Conservation (phyloP, 2,797 vertebrate species). For the Sylvilagus floridanus region DNA sequence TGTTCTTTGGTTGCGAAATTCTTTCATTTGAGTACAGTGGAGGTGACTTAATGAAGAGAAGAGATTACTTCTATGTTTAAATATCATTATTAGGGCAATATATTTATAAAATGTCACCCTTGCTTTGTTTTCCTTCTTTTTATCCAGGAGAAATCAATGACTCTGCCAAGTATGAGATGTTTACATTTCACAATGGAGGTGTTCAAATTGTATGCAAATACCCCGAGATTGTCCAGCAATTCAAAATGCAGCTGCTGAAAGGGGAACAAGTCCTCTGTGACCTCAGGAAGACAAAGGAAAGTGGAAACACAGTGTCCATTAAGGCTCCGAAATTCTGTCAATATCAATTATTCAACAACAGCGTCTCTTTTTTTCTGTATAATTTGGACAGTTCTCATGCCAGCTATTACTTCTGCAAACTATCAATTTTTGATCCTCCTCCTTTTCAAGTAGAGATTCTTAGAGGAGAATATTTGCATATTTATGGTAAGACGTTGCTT, state of each 20-base stretch:
- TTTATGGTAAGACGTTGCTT: slow-evolving; percentile 86
- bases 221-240: slow-evolving; percentile 78
- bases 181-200: slow-evolving; percentile 82
- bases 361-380: slow-evolving; percentile 85
- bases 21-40: slow-evolving; percentile 25
- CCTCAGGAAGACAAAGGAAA: slow-evolving; percentile 77
- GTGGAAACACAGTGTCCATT: neutral
- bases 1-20: slow-evolving; percentile 2
- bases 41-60: neutral
- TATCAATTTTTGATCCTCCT: slow-evolving; percentile 86
- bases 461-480: slow-evolving; percentile 85
- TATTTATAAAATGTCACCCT: neutral
- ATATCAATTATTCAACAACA: slow-evolving; percentile 74
- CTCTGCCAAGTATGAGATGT: slow-evolving; percentile 64
- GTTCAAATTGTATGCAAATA: slow-evolving; percentile 85
- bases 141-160: slow-evolving; percentile 80
- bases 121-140: slow-evolving; percentile 61
- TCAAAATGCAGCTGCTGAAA: slow-evolving; percentile 86
- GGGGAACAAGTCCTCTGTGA: slow-evolving; percentile 84
- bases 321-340: slow-evolving; percentile 77
- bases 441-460: slow-evolving; percentile 80
- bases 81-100: neutral
- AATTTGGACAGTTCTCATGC: slow-evolving; percentile 84
- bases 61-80: slow-evolving; percentile 1
- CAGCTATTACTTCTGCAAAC: slow-evolving; percentile 84